These are phyloP conservation scores for Saccostrea cuccullata DNA, from an alignment of 1,140 invertebrate genomes.

Conservation along the genomic window DNA sequence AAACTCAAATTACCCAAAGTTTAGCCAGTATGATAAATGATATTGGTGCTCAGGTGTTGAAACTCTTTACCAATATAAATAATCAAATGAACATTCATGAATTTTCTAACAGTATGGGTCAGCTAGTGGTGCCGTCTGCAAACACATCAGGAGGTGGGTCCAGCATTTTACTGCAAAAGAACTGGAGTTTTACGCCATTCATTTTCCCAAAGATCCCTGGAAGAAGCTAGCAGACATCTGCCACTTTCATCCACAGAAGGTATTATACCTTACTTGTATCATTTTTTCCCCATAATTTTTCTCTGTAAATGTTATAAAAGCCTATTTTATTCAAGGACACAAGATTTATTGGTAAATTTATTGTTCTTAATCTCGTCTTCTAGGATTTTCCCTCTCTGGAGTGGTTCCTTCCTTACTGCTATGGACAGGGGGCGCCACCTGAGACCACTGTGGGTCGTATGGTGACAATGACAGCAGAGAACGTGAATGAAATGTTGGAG, in stretches of 20 bases:
- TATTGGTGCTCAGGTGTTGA: background rate
- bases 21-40: background rate
- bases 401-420: constrained; percentile 76
- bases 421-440: constrained; percentile 65
- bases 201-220: constrained; percentile 75
- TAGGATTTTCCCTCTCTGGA: constrained; percentile 72
- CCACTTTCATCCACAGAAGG: constrained; percentile 73
- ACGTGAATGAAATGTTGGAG: constrained; percentile 69
- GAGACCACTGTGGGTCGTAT: constrained; percentile 58
- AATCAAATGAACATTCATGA: background rate
- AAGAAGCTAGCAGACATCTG: constrained; percentile 75
- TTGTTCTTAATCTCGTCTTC: background rate
- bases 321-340: background rate
- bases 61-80: no score
- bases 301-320: background rate
- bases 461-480: constrained; percentile 65
- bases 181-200: constrained; percentile 72
- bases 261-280: constrained; percentile 35
- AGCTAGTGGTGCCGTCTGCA: constrained; percentile 72
- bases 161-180: constrained; percentile 68
- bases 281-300: background rate
- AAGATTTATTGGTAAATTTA: background rate
- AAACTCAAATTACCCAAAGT: background rate
- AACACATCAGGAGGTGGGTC: constrained; percentile 71
- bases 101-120: constrained; percentile 67